Conservation (phyloP, 2,888 invertebrate species). For the Dynastes grantii region DNA sequence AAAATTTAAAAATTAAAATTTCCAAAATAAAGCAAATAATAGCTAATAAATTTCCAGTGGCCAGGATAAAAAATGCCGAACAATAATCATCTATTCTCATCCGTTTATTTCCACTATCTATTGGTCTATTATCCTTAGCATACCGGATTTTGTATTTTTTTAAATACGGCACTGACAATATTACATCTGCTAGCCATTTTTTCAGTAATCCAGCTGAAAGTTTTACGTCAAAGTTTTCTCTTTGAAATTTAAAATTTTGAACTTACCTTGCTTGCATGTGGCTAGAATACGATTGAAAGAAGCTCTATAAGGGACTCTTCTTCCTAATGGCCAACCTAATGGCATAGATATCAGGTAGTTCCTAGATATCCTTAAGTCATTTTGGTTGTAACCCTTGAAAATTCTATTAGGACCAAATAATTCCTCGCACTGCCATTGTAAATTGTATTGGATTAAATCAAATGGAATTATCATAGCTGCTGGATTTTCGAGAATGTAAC, state of each 20-base stretch:
- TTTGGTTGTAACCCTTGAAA: not conserved
- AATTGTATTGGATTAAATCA: conserved; percentile 54
- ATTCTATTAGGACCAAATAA: conserved; percentile 17
- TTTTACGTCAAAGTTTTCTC: not conserved
- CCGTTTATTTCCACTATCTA: conserved; percentile 14
- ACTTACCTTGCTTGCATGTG: not conserved
- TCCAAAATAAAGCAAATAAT: conserved; percentile 49
- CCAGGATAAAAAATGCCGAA: conserved; percentile 55
- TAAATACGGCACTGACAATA: conserved; percentile 6
- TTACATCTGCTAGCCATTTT: conserved; percentile 56
- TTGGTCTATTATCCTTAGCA: conserved; percentile 23
- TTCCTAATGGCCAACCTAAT: conserved; percentile 56
- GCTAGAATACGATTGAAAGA: conserved; percentile 52
- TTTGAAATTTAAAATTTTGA: not conserved
- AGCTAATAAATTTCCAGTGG: conserved; percentile 53
- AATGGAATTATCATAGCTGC: conserved; percentile 57
- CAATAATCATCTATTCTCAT: conserved; percentile 49
- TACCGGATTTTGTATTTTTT: conserved; percentile 3
- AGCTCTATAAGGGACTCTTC: conserved; percentile 57
- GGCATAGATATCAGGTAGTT: conserved; percentile 53
- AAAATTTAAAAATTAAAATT: conserved; percentile 15
- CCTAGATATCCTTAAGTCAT: conserved; percentile 54
- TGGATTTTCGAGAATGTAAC: conserved; percentile 52
- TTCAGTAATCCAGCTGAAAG: conserved; percentile 55
- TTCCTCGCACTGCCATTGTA: conserved; percentile 46